Base-by-base conservation (phyloP, 2,113 vertebrate species). In the Micronycteris hirsuta region DNA sequence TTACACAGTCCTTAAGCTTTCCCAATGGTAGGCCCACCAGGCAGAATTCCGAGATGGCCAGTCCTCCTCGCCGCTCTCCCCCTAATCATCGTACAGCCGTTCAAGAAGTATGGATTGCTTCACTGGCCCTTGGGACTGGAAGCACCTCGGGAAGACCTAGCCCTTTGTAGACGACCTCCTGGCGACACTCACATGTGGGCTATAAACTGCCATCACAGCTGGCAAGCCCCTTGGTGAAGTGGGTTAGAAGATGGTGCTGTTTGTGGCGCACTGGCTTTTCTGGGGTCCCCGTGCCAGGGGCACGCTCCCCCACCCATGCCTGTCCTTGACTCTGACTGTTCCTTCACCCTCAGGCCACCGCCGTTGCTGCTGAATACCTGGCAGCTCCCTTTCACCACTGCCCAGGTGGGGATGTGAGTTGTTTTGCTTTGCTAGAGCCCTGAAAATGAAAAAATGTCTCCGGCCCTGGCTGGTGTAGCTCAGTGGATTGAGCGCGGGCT, bases 31-130 rank as follows among this genome's bases (percentile, higher is more conserved):
- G 80, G 47, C 38, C 19, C 33, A 77, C 49, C 5, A 49, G 61
- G 87, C 87, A n/a, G 47, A 77, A 56, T 86, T 74, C 68, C 91
- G 80, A 12, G 38, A 33, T 63, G 45, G 56, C 65, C 73, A 47
- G 20, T 13, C 7, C 24, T 88, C 73, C 22, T 49, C 5, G n/a
- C 41, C 71, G 63, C 45, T 91, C 17, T 71, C 54, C 67, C 82
- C 31, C n/a, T 93, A 2, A 38, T 92, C 80, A 86, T 49, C 41
- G 31, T 36, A 52, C 20, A 54, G 93, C 67, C 33, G 15, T 28
- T 17, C 70, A 76, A 67, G 58, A 94, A 95, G 16, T 54, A 43
- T 56, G 71, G 41, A 52, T 92, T 54, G 61, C 36, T 13, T 85
- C 54, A 92, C 24, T 22, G 49, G 71, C 71, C 28, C 15, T 76